Conservation (phyloP, 2,888 invertebrate species). For the Gastrophysa polygoni region DNA sequence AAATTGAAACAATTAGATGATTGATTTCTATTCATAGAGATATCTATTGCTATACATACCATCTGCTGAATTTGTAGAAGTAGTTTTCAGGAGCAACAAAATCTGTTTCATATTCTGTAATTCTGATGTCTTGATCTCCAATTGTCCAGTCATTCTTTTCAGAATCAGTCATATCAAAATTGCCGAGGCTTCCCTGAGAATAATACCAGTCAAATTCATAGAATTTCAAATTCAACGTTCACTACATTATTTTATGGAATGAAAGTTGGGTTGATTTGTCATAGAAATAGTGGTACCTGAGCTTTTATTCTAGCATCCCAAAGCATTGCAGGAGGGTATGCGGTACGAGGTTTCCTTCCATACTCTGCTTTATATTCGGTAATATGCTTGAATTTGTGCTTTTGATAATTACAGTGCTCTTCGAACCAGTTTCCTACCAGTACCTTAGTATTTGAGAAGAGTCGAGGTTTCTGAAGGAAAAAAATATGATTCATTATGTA, state of each 20-base stretch:
- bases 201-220: too few relatives aligned
- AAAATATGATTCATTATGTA: not conserved
- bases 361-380: slow-evolving; percentile 36
- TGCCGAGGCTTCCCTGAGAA: slow-evolving; percentile 62
- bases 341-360: slow-evolving; percentile 18
- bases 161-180: slow-evolving; percentile 59
- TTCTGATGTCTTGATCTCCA: slow-evolving; percentile 59
- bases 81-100: slow-evolving; percentile 56
- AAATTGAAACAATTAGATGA: slow-evolving; percentile 15
- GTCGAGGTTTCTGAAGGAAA: slow-evolving; percentile 34
- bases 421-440: slow-evolving; percentile 46
- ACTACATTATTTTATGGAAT: too few relatives aligned
- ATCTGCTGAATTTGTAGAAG: slow-evolving; percentile 50
- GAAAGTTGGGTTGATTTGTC: slow-evolving; percentile 58
- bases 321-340: slow-evolving; percentile 19
- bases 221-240: too few relatives aligned
- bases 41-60: slow-evolving; percentile 17
- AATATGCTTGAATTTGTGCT: slow-evolving; percentile 33
- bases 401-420: slow-evolving; percentile 32
- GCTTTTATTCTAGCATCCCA: slow-evolving; percentile 28
- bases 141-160: slow-evolving; percentile 61
- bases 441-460: slow-evolving; percentile 36
- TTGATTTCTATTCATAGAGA: too few relatives aligned
- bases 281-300: too few relatives aligned
- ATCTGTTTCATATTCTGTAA: slow-evolving; percentile 55